Evolutionary conservation across 2,888 invertebrate genomes (phyloP), one percentile per base, ranked within the genome.

Genomic region (Arge pagana): DNA sequence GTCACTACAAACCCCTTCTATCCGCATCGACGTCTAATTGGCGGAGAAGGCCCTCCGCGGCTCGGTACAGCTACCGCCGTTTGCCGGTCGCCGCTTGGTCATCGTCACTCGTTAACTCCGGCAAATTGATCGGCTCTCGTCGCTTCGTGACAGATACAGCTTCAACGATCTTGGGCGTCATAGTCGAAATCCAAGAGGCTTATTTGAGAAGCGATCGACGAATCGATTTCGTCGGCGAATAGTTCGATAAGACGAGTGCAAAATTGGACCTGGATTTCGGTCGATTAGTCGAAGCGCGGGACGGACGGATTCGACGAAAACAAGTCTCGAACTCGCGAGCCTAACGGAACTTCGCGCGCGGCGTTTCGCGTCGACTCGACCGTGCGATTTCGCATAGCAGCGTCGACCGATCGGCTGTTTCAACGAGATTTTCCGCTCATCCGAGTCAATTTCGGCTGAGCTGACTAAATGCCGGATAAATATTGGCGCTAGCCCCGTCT

Each of bases 391-490:
- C n/a, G n/a, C n/a, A n/a, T n/a, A 43, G 28, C 28, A 43, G 41
- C 50, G 31, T n/a, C 41, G 53, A 62, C 56, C 55, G 45, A 31
- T 28, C 33, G 33, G 30, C 3, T 35, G 55, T 58, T 62, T 62
- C 61, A 62, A 64, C 59, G 55, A 58, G 61, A 64, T 68, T 66
- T 61, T 52, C 39, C 18, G 62, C 58, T 62, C 52, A 66, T 53
- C 54, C 43, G 24, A 51, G 60, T 57, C 66, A 66, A 67, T 64
- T 67, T 50, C 58, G 61, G 63, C 59, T 62, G 58, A 67, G 57
- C 61, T 57, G 48, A 57, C 51, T 60, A 66, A 62, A 59, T 53
- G 53, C 52, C 39, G 62, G 59, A 58, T 61, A 62, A 65, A 62
- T 65, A 65, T 65, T 64, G 23, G 21, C 45, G 11, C 1, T 10